phyloP scores from a whole-genome alignment of 2,888 invertebrate genomes.

The Drosophila limbata region DNA sequence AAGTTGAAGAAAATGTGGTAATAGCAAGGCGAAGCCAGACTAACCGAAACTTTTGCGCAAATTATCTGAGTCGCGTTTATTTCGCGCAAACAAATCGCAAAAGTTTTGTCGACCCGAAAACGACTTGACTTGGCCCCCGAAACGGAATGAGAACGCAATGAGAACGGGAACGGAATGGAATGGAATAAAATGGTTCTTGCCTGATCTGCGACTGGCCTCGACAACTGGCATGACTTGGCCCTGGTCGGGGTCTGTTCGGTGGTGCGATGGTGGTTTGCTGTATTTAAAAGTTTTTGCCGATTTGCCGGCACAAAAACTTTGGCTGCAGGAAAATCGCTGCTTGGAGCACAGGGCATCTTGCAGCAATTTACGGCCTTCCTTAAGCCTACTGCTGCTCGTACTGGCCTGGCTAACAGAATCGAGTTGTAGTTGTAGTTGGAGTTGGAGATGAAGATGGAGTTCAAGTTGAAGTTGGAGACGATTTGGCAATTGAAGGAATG shows the following conservation, averaged over 20 bases:
- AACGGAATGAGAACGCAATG: too few species aligned
- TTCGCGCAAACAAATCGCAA: constrained; percentile 79
- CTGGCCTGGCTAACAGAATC: constrained; percentile 37
- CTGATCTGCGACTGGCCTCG: constrained; percentile 43
- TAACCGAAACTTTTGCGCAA: constrained; percentile 69
- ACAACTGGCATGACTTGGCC: constrained; percentile 40
- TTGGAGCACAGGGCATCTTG: constrained; percentile 66
- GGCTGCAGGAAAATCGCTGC: constrained; percentile 42
- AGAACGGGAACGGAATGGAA: background rate
- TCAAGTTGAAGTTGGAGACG: constrained; percentile 24
- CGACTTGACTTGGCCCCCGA: constrained; percentile 26
- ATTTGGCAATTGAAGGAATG: constrained; percentile 66
- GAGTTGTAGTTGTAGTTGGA: constrained; percentile 33
- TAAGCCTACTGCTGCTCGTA: constrained; percentile 10
- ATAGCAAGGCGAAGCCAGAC: constrained; percentile 25
- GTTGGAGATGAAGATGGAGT: constrained; percentile 14
- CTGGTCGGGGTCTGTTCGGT: background rate
- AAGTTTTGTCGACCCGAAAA: constrained; percentile 66
- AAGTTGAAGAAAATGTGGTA: constrained; percentile 38
- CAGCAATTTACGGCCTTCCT: constrained; percentile 75
- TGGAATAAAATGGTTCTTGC: constrained; percentile 28
- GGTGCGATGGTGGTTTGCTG: constrained; percentile 29
- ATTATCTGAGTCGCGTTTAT: constrained; percentile 78
- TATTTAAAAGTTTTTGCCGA: constrained; percentile 69
- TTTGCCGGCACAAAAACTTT: constrained; percentile 67